Percentiles rank a stretch among this genome's conserved stretches.
Conservation (phyloP, 2,113 vertebrate species). For the Choloepus hoffmanni region DNA sequence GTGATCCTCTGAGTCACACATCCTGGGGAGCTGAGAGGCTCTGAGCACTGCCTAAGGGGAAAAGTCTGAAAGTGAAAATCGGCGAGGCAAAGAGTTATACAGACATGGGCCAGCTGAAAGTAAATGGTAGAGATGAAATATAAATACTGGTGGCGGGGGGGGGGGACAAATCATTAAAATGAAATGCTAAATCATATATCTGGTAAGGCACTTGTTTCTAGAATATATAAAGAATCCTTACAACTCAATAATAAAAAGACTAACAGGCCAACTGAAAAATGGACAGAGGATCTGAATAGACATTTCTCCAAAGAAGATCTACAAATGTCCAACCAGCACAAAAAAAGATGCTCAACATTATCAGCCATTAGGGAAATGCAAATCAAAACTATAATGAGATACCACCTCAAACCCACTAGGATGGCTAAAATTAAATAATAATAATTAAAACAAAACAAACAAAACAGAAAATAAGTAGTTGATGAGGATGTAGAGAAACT, state of each 20-base stretch:
- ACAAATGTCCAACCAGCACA: neutral
- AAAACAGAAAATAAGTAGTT: neutral
- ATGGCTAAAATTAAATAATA: neutral
- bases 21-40: conserved; percentile 65
- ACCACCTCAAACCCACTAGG: neutral
- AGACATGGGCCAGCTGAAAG: neutral
- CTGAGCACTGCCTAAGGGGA: neutral
- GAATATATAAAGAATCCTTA: conserved; percentile 15
- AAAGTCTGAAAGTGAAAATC: neutral
- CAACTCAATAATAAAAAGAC: neutral
- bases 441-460: neutral
- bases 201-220: neutral
- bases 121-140: neutral
- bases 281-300: neutral
- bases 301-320: conserved; percentile 15
- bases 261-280: neutral
- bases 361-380: neutral
- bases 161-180: neutral
- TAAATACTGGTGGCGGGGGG: neutral
- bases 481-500: neutral
- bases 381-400: neutral
- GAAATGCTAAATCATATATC: neutral
- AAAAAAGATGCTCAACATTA: neutral
- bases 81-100: neutral
- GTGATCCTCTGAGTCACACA: conserved; percentile 75